A percentile compares a stretch with the other conserved stretches of the same genome.
Conservation (phyloP, 2,113 vertebrate species). For the Hippocampus mohnikei region DNA sequence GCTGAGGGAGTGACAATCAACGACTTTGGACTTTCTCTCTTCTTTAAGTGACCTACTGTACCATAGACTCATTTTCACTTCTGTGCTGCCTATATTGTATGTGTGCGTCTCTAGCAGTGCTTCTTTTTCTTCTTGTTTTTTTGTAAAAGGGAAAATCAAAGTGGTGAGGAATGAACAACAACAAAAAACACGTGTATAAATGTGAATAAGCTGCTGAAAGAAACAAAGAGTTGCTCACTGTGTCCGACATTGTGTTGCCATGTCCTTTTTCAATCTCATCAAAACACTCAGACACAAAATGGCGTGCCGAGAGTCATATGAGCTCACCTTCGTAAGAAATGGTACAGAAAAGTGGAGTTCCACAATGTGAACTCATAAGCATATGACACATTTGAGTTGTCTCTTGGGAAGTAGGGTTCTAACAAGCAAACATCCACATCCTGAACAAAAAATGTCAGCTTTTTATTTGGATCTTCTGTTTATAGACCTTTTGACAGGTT, state of each 20-base stretch:
- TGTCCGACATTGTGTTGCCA: constrained; percentile 54
- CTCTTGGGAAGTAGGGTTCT: too few relatives aligned
- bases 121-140: constrained; percentile 42
- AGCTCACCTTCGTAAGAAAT: not conserved
- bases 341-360: too few relatives aligned
- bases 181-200: constrained; percentile 63
- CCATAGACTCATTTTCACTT: constrained; percentile 62
- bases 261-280: constrained; percentile 34
- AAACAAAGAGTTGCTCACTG: constrained; percentile 48
- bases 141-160: constrained; percentile 44
- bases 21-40: constrained; percentile 63
- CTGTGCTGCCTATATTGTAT: constrained; percentile 69
- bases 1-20: constrained; percentile 69
- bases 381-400: too few relatives aligned
- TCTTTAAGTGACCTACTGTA: constrained; percentile 71
- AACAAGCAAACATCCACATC: too few relatives aligned
- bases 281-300: constrained; percentile 40
- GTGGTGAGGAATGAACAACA: constrained; percentile 60
- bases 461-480: too few relatives aligned
- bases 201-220: constrained; percentile 66
- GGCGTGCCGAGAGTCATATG: constrained; percentile 8
- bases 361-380: too few relatives aligned
- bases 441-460: too few relatives aligned
- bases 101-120: constrained; percentile 67
- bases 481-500: too few relatives aligned